Conservation (phyloP, 2,888 invertebrate species). For the Tetragonisca angustula region DNA sequence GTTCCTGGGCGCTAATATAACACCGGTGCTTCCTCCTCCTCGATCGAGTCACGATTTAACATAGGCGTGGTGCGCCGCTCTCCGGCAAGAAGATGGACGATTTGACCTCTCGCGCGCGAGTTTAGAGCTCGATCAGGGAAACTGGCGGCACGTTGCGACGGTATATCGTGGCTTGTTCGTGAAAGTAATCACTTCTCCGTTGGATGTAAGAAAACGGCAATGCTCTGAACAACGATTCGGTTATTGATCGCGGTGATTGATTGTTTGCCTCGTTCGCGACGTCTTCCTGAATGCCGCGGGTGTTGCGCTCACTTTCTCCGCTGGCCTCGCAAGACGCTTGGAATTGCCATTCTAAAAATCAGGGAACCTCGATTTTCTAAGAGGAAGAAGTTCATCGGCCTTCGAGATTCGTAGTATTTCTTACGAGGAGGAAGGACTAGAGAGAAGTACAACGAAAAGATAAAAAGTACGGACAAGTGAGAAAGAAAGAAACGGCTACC, state of each 20-base stretch:
- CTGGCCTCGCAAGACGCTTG: no score
- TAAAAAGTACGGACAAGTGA: not conserved
- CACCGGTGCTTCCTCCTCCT: conserved; percentile 66
- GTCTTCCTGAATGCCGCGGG: not conserved
- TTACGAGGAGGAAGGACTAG: no score
- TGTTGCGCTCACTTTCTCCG: not conserved
- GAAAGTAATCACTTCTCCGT: conserved; percentile 15
- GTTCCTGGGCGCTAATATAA: conserved; percentile 64
- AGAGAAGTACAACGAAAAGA: not conserved
- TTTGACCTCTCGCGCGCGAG: conserved; percentile 71
- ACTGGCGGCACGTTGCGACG: conserved; percentile 21
- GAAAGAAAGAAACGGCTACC: no score
- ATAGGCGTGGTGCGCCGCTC: conserved; percentile 77
- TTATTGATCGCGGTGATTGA: conserved; percentile 2
- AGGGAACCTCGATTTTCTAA: no score
- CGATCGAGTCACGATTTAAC: conserved; percentile 79
- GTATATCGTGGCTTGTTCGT: conserved; percentile 4
- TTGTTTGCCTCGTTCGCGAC: not conserved
- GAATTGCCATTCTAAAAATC: no score
- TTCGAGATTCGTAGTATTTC: no score
- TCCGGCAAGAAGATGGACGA: conserved; percentile 76
- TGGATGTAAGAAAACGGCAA: not conserved
- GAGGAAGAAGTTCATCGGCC: no score
- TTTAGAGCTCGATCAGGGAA: conserved; percentile 59
- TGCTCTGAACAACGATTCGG: not conserved